Evolutionary conservation across 1,140 invertebrate genomes (phyloP).

Genomic region (Fopius arisanus): DNA sequence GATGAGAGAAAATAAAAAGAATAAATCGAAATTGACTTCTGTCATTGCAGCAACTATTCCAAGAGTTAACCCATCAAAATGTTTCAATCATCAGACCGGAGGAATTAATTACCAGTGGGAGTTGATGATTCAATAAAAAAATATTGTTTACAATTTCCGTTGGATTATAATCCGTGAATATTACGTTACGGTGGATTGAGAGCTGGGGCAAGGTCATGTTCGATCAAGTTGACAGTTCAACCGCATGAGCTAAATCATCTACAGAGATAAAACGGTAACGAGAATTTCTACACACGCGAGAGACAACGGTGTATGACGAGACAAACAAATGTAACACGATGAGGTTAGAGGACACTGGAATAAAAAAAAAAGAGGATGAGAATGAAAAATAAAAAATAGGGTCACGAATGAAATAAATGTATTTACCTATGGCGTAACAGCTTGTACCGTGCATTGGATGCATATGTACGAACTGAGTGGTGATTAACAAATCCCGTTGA

Average conservation of each 20-base stretch:
- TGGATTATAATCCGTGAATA: neutral
- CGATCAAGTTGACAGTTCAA: neutral
- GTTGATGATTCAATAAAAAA: neutral
- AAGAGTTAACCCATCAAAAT: neutral
- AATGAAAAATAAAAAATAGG: neutral
- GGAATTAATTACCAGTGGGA: too few species aligned
- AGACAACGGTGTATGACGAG: neutral
- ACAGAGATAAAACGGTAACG: neutral
- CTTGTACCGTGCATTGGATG: slow-evolving; percentile 50
- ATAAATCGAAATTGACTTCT: too few species aligned
- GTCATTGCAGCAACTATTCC: too few species aligned
- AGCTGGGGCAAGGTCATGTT: slow-evolving; percentile 20
- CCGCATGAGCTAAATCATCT: neutral
- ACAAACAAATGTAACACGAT: neutral
- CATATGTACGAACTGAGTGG: slow-evolving; percentile 46
- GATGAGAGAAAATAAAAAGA: too few species aligned
- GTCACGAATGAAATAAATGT: slow-evolving; percentile 8
- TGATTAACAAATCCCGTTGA: slow-evolving; percentile 50
- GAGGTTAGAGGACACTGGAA: neutral
- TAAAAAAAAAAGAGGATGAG: neutral
- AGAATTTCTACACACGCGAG: neutral
- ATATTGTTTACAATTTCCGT: slow-evolving; percentile 1
- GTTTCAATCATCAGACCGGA: too few species aligned
- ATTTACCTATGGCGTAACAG: slow-evolving; percentile 48
- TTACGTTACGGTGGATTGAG: neutral